Evolutionary conservation across 2,888 invertebrate genomes (phyloP).

Genomic region (Coelopa pilipes): DNA sequence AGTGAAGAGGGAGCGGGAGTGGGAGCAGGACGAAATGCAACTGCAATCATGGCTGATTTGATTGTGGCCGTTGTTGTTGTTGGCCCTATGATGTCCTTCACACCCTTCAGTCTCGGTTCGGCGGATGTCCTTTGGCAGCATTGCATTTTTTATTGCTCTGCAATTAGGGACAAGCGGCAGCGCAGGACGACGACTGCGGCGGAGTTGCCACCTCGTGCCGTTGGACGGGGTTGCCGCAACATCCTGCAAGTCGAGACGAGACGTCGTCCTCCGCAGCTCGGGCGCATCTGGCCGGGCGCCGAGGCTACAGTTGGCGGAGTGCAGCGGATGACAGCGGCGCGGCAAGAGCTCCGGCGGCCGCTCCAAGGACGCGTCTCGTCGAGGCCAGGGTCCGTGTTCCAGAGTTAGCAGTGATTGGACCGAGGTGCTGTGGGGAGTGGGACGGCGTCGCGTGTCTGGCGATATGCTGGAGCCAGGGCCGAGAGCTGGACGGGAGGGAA

Average conservation of each 20-base stretch:
- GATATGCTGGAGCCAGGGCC: too few relatives aligned
- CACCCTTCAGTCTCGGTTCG: slow-evolving; percentile 33
- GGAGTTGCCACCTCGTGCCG: not conserved
- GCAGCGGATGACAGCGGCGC: not conserved
- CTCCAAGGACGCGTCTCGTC: too few relatives aligned
- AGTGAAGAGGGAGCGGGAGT: not conserved
- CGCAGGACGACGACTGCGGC: not conserved
- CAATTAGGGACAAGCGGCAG: slow-evolving; percentile 59
- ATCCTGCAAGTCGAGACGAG: not conserved
- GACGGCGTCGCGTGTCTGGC: too few relatives aligned
- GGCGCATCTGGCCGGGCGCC: not conserved
- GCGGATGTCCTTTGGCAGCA: slow-evolving; percentile 59
- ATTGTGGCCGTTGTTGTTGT: slow-evolving; percentile 39
- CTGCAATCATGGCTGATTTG: slow-evolving; percentile 53
- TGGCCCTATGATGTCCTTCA: slow-evolving; percentile 1
- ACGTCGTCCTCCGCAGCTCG: slow-evolving; percentile 5
- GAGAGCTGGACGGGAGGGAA: too few relatives aligned
- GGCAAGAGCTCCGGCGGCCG: too few relatives aligned
- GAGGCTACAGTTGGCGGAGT: slow-evolving; percentile 15
- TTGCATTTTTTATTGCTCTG: slow-evolving; percentile 59
- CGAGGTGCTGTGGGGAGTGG: too few relatives aligned
- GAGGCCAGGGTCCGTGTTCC: too few relatives aligned
- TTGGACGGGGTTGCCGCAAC: not conserved
- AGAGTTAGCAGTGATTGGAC: too few relatives aligned
- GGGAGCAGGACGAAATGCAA: slow-evolving; percentile 43